Base-by-base conservation (phyloP, 2,888 invertebrate genomes). In the Hofmannophila pseudospretella region DNA sequence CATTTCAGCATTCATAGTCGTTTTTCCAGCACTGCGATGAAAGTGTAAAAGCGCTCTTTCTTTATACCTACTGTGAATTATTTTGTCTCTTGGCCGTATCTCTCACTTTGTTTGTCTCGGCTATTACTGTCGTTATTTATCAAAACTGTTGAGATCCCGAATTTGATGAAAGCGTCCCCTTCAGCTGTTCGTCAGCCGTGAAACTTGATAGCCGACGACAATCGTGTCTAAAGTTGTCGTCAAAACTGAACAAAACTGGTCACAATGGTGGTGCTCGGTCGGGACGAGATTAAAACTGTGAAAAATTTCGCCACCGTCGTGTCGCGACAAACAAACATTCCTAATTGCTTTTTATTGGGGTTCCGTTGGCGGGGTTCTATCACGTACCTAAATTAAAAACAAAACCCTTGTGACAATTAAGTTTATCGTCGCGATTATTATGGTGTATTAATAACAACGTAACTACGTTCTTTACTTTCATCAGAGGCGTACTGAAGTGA, bases 291-390 rank as follows among this genome's bases (percentile, higher is more conserved):
- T 58, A 51, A 45, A 44, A 49, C 23, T 23, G 50, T 60, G 58
- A 58, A 55, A 59, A 54, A 58, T 54, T 16, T 13, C 16, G 9
- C 19, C 30, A 19, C 13, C 9, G 27, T 43, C 42, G 45, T 45
- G 16, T 5, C 16, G 46, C 51, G 56, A 54, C 60, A 63, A 71
- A 72, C 67, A 73, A 71, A 74, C 69, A 59, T 49, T 44, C 23
- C 54, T 62, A 58, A 59, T 59, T 59, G 54, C 58, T 48, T 46
- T 47, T 53, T 57, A 27, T 30, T 29, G 12, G 33, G 23, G 58
- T 57, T 59, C 59, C 57, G 1, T 23, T 16, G 3, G 5, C n/a
- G n/a, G n/a, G n/a, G n/a, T n/a, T n/a, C n/a, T n/a, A n/a, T n/a
- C n/a, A n/a, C n/a, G n/a, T n/a, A n/a, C n/a, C n/a, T n/a, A n/a